Base-by-base conservation (phyloP, 2,888 invertebrate genomes). In the Drosophila histrio region DNA sequence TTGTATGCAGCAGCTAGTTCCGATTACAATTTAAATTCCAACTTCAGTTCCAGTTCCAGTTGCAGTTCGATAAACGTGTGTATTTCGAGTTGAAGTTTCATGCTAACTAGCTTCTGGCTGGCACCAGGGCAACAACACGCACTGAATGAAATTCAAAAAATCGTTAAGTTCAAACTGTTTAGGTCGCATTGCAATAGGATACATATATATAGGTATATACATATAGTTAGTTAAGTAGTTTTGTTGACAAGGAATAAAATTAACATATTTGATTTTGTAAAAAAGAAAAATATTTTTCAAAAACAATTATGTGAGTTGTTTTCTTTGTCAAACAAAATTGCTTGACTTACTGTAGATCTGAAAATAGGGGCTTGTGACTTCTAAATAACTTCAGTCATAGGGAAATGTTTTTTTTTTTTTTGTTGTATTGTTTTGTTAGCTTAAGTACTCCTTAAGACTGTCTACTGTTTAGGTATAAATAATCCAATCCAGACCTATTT, bases 401-500 rank as follows among this genome's bases (percentile, higher is more conserved):
- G 21, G 26, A 13, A 21, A 41, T 17, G 15, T 17, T 17, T 22
- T 21, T 9, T 39, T 39, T 38, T 36, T 36, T 52, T 38, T 24
- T 36, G n/a, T 11, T 30, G 19, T 28, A 30, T 9, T 38, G 8
- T 39, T 32, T 32, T 2, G 2, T 21, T 58, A 58, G 50, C 52
- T 32, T 75, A 81, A 41, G 60, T 81, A 69, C 67, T 53, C 47
- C 49, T 60, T 86, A 88, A 88, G 87, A 88, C 81, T 86, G 87
- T 86, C 62, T 71, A 79, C 54, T 53, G 17, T 63, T 68, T 87
- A 87, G 75, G 38, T 61, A 61, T 65, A 64, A 59, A 57, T 74
- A 60, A 50, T 54, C 28, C 26, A 36, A 36, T 39, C 61, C 22
- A 28, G 19, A 50, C 39, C 41, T 77, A 72, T 71, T 64, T 72